Evolutionary conservation across 2,888 invertebrate genomes (phyloP), one percentile per base, ranked within the genome.

Genomic region (Andrena camellia): DNA sequence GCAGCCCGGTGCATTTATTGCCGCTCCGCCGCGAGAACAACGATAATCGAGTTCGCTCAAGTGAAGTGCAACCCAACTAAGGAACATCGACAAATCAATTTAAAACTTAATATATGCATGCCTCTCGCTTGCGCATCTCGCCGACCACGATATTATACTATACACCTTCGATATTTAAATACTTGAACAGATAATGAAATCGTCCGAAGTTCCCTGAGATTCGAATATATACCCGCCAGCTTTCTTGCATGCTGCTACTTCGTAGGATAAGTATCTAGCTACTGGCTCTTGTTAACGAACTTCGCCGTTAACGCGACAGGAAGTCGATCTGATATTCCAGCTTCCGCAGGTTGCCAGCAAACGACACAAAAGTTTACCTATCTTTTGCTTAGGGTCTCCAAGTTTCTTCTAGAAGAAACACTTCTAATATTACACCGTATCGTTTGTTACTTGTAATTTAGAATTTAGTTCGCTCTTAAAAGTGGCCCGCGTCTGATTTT

Each of bases 221-320:
- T 60, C 29, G 33, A 73, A 78, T 70, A 80, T 70, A 80, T 54
- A 70, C 78, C 72, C 86, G 83, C 80, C 86, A 76, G 48, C 70
- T 64, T 75, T 73, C 62, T 78, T 86, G 86, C 86, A 85, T 79
- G 81, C 54, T n/a, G 66, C 79, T 74, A 71, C 57, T 23, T 59
- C 20, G 69, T 77, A 60, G 75, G 59, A 79, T 88, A 86, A 87
- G 73, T 52, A 71, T 63, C 20, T 42, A 64, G 62, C 80, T 75
- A 79, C 70, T 35, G 52, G 77, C 48, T 62, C 33, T 52, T 8
- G 8, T 59, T 52, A 20, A 54, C 17, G 20, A 63, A 42, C 64
- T 17, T 52, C 26, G 33, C 68, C 42, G 68, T 66, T 35, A 60
- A 68, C 20, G 52, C 10, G 33, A 66, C 62, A 74, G 48, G 7